Conservation (phyloP, 1,140 invertebrate species). For the Bombus superbus region DNA sequence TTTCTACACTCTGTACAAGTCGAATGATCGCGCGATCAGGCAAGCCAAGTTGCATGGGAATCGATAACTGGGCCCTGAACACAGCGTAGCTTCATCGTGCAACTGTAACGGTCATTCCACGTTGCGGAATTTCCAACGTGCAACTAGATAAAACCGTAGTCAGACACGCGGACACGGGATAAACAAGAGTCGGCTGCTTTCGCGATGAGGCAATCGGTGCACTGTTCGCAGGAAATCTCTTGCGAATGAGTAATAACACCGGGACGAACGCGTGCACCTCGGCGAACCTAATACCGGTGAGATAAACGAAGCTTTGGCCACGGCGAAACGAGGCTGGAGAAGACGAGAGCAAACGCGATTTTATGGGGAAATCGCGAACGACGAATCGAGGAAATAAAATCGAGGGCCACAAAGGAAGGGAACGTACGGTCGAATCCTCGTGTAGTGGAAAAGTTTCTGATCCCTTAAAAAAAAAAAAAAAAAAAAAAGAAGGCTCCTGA, state of each 20-base stretch:
- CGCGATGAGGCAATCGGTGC: not conserved
- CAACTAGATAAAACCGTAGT: conserved; percentile 10
- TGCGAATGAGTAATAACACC: not conserved
- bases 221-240: not conserved
- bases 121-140: not conserved
- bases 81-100: not conserved
- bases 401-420: no score
- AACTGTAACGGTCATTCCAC: not conserved
- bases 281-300: not conserved
- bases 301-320: not conserved
- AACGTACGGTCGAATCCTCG: no score
- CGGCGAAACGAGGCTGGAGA: not conserved
- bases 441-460: no score
- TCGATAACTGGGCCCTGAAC: not conserved
- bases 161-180: no score
- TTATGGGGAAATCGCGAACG: no score
- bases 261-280: not conserved
- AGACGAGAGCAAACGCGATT: no score
- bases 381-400: no score
- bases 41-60: not conserved
- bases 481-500: no score
- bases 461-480: no score
- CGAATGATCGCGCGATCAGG: not conserved
- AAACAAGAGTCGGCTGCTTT: not conserved
- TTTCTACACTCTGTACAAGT: no score